These are phyloP conservation scores for Nomada fabriciana DNA, from an alignment of 2,888 invertebrate species.

Conservation along the genomic window DNA sequence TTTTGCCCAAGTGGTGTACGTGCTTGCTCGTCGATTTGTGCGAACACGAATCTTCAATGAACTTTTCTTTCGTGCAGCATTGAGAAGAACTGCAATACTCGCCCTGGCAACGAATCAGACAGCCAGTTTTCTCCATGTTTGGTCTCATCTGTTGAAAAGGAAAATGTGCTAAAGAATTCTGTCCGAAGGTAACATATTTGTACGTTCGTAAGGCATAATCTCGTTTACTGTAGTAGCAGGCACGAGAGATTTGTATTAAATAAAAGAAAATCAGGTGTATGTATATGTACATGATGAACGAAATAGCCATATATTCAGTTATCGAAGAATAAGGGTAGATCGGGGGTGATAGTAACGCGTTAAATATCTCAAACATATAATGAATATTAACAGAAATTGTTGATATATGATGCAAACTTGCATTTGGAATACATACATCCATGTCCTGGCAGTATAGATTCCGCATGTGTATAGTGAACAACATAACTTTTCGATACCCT, in stretches of 20 bases:
- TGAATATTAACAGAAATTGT: not conserved
- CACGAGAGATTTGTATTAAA: too few species aligned
- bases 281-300: too few species aligned
- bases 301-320: too few species aligned
- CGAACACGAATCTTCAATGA: constrained; percentile 50
- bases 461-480: too few species aligned
- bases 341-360: not conserved
- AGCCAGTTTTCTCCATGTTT: constrained; percentile 73
- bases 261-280: too few species aligned
- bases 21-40: constrained; percentile 35
- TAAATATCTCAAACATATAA: not conserved
- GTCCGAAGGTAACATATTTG: too few species aligned
- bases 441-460: not conserved
- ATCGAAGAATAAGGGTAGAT: not conserved
- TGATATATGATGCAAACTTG: not conserved
- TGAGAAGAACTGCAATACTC: constrained; percentile 79
- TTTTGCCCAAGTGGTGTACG: constrained; percentile 61
- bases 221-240: too few species aligned
- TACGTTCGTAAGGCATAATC: too few species aligned
- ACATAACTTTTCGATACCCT: too few species aligned
- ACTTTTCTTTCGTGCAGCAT: constrained; percentile 77
- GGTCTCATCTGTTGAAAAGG: constrained; percentile 71
- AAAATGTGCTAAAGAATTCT: not conserved
- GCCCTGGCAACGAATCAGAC: constrained; percentile 80
- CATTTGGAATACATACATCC: not conserved